Evolutionary conservation across 2,888 invertebrate species (phyloP).

Genomic region (Himalopsyche anomala): DNA sequence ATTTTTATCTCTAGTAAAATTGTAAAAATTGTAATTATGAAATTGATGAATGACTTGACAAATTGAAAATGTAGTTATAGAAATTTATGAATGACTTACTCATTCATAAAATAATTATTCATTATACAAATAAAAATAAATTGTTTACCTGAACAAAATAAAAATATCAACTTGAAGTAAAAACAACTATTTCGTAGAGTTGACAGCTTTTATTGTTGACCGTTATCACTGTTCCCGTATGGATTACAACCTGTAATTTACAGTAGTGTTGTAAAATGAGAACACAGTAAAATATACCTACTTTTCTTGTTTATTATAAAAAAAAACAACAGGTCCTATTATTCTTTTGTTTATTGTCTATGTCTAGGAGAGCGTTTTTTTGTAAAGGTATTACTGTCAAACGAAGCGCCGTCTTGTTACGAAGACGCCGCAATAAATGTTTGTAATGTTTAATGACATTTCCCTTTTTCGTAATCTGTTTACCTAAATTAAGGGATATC

Average conservation of each 20-base stretch:
- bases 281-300: conserved; percentile 13
- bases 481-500: too few relatives aligned
- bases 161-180: too few relatives aligned
- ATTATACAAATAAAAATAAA: too few relatives aligned
- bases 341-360: conserved; percentile 18
- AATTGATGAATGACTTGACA: too few relatives aligned
- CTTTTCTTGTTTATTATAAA: not conserved
- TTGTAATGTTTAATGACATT: not conserved
- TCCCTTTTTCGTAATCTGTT: too few relatives aligned
- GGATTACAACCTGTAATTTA: conserved; percentile 4
- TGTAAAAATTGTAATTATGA: too few relatives aligned
- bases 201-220: not conserved
- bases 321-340: not conserved
- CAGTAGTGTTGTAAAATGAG: conserved; percentile 3
- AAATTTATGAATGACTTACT: too few relatives aligned
- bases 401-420: not conserved
- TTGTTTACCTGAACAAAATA: too few relatives aligned
- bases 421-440: not conserved
- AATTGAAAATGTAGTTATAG: too few relatives aligned
- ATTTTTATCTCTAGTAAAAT: too few relatives aligned
- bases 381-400: not conserved
- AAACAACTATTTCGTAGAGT: not conserved
- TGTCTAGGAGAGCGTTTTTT: not conserved
- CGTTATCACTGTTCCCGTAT: not conserved
- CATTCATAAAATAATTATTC: too few relatives aligned